Percentiles rank a stretch among this genome's conserved stretches.
Conservation (phyloP, 2,113 vertebrate genomes). For the Spilogale gracilis region DNA sequence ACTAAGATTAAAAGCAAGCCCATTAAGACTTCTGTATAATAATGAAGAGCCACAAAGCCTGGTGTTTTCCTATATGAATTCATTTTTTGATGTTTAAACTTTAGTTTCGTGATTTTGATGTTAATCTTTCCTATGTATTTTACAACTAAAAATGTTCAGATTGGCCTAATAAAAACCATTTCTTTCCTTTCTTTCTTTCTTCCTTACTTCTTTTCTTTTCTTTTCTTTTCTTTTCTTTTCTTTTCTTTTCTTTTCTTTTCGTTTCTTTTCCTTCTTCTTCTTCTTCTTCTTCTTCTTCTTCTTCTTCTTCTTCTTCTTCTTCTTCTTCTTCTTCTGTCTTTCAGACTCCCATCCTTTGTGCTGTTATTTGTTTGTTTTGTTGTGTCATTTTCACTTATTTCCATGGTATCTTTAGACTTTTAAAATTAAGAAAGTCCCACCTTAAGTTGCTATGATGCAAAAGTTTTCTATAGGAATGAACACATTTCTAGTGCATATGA, state of each 20-base stretch:
- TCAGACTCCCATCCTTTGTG: neutral
- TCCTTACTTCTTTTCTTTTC: neutral
- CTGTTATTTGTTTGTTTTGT: neutral
- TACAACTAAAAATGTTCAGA: neutral
- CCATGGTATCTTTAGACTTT: neutral
- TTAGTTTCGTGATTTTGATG: neutral
- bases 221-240: neutral
- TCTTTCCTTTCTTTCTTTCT: neutral
- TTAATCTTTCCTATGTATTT: slow-evolving; percentile 20
- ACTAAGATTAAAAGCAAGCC: neutral
- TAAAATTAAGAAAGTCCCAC: neutral
- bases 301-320: no score
- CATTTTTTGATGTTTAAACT: neutral
- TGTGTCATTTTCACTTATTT: neutral
- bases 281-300: neutral
- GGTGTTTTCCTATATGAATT: neutral
- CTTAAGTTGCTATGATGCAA: neutral
- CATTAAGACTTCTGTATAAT: neutral
- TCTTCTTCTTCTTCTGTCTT: neutral
- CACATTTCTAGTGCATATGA: neutral
- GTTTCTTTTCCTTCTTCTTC: neutral
- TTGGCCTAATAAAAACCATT: neutral
- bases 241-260: neutral
- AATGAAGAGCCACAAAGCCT: slow-evolving; percentile 9
- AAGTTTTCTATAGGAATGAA: neutral